Evolutionary conservation across 2,888 invertebrate genomes (phyloP).

Genomic region (Phalangium opilio): DNA sequence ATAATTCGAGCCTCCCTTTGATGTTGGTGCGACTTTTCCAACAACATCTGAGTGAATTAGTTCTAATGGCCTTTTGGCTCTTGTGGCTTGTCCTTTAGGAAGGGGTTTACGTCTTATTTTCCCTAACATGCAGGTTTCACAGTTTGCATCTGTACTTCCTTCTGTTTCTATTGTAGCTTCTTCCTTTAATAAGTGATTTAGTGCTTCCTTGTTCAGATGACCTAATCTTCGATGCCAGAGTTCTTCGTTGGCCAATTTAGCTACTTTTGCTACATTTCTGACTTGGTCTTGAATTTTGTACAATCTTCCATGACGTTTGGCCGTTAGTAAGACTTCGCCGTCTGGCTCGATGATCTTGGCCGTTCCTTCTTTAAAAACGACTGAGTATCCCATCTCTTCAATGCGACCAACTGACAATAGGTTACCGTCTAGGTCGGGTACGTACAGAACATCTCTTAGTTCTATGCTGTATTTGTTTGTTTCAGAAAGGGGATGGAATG

Average conservation of each 20-base stretch:
- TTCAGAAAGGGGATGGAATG: not conserved
- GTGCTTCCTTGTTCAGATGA: not conserved
- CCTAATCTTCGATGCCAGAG: constrained; percentile 1
- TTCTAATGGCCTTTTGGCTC: constrained; percentile 4
- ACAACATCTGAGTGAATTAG: constrained; percentile 6
- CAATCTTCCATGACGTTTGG: constrained; percentile 2
- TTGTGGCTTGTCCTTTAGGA: not conserved
- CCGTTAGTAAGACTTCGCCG: constrained; percentile 1
- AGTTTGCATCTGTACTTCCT: not conserved
- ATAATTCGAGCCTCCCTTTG: constrained; percentile 3
- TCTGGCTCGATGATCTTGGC: not conserved
- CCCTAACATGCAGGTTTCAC: not conserved
- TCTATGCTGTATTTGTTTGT: not conserved
- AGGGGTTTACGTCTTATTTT: constrained; percentile 5
- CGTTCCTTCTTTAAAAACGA: constrained; percentile 4
- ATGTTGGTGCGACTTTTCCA: constrained; percentile 5
- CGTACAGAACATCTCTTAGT: constrained; percentile 1
- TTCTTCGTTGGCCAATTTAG: constrained; percentile 1
- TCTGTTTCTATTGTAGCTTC: too few species aligned
- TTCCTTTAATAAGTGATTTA: not conserved
- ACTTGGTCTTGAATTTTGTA: constrained; percentile 4
- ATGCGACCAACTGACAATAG: constrained; percentile 5
- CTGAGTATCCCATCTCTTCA: constrained; percentile 5
- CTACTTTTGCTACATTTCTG: not conserved
- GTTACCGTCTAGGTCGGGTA: constrained; percentile 5